phyloP scores from a whole-genome alignment of 2,797 vertebrate species.

The Borostomias antarcticus region DNA sequence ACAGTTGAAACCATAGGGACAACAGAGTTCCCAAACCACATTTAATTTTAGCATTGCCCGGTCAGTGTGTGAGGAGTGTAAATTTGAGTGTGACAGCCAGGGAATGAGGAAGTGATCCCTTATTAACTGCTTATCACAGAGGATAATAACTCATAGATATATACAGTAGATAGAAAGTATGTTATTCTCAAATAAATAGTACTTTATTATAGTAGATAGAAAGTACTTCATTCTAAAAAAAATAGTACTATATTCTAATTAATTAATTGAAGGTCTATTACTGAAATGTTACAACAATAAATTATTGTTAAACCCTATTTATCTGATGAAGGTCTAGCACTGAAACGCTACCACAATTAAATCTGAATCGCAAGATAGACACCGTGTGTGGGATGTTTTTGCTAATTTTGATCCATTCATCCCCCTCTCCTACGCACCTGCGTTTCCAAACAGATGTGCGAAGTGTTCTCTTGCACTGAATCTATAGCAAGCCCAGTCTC shows the following conservation, averaged over 20 bases:
- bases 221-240: too few relatives aligned
- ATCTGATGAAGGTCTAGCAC: too few relatives aligned
- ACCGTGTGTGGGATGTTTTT: too few relatives aligned
- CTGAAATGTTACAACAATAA: too few relatives aligned
- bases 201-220: too few relatives aligned
- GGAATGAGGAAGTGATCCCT: conserved; percentile 51
- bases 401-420: background rate
- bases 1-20: conserved; percentile 12
- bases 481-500: conserved; percentile 16
- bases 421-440: conserved; percentile 12
- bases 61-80: background rate
- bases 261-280: too few relatives aligned
- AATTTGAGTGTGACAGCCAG: background rate
- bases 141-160: conserved; percentile 46
- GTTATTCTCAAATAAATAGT: too few relatives aligned
- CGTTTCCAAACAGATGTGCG: conserved; percentile 35
- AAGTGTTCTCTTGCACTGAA: too few relatives aligned
- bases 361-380: too few relatives aligned
- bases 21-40: background rate
- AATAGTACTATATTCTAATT: too few relatives aligned
- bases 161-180: background rate
- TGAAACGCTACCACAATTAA: too few relatives aligned
- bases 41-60: conserved; percentile 10
- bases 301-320: too few relatives aligned
- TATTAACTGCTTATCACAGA: conserved; percentile 50